Evolutionary conservation across 64 coral and sea anemone genomes (phyloP), one percentile per base, ranked within the genome.

Genomic region (Actinia tenebrosa): DNA sequence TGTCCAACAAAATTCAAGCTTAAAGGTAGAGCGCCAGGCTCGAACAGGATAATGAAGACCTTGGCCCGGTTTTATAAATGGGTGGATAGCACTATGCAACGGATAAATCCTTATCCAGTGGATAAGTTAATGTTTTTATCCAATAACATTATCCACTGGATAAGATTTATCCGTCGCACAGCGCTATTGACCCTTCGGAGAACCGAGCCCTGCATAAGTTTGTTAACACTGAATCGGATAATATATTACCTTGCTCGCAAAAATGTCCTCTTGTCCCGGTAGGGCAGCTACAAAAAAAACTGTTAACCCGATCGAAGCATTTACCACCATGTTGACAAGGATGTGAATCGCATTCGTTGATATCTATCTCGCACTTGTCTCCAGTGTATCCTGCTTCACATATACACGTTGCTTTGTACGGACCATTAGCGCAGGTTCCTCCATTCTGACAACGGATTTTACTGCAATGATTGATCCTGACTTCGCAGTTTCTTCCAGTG

Each of bases 241-340:
- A 66, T 13, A 18, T 71, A 53, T 86, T 88, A 97, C 94, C 63
- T n/a, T 97, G 80, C 82, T 97, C 94, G 25, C 94, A 97, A 17
- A 84, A 68, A 17, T 80, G 69, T 23, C 94, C 94, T 64, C 88
- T 79, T 45, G 91, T 90, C 45, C 88, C 91, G 64, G 71, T n/a
- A 50, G 94, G 94, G 55, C 94, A 97, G 13, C 27, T 18, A 62
- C 94, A 97, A 46, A 86, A 62, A 86, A 97, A 97, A 43, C 79
- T 93, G 64, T 97, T 97, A 50, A 90, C 55, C 81, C 85, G 87
- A 80, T 97, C 94, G 7, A 88, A 27, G 16, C 94, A 97, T 45
- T 80, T 60, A 37, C 91, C 94, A 23, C 94, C 94, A 77, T 97
- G 88, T 22, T 18, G 86, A 72, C 94, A 97, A 23, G 94, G 94